Base-by-base conservation (phyloP, 2,888 invertebrate genomes). In the Drosophila sordidula region DNA sequence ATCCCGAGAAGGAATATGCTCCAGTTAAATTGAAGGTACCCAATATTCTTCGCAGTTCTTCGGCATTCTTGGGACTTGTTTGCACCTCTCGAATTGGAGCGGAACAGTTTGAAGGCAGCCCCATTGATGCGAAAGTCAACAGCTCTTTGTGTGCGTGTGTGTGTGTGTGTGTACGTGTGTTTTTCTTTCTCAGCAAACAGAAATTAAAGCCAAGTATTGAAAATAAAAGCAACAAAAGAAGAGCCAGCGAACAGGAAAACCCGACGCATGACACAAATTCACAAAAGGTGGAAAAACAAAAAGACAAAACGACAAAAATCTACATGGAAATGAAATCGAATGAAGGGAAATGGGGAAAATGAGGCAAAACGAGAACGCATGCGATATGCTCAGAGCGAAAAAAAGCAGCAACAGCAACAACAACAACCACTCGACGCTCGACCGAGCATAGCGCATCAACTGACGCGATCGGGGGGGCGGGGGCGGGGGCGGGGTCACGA, bases 171-270 rank as follows among this genome's bases (percentile, higher is more conserved):
- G 3, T 39, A 16, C 49, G 18, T 47, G 25, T 84, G 75, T 90
- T 87, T 89, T 79, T 70, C 78, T 90, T 90, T 88, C 89, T 77
- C 89, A 90, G 70, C 75, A 75, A 75, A 84, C 85, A 80, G 78
- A 89, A 83, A 82, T 84, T 87, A 79, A 70, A 72, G 75, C 69
- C 70, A 75, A 70, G 63, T 62, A 47, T 46, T 45, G 62, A 67
- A 52, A 68, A 68, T 51, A 52, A 56, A 22, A 67, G 39, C 42
- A 56, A 45, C 58, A 57, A 34, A 50, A 14, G 41, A 68, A 70
- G 42, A 69, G 63, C 45, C 63, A 67, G 29, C 42, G 67, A 57
- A 45, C 38, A 64, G 74, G 72, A 77, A 87, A 88, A 75, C 57
- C 59, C 69, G 64, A 77, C 74, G 80, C 77, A 83, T 89, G 89